phyloP scores from a whole-genome alignment of 2,888 invertebrate species.

The Tolmerus cingulatus region DNA sequence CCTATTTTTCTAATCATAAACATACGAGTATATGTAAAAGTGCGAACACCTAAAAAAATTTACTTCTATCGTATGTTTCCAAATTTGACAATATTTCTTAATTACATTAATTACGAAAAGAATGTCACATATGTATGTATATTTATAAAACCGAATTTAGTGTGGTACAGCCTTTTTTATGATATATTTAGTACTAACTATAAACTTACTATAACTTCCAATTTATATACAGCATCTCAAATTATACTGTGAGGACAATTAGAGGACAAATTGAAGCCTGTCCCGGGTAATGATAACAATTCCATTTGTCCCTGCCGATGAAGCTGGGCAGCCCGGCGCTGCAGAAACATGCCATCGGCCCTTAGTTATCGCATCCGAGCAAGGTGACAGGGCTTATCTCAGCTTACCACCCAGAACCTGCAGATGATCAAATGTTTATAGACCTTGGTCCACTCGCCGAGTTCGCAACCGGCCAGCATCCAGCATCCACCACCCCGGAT shows the following conservation, averaged over 20 bases:
- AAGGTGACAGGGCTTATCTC: background rate
- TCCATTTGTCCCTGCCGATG: background rate
- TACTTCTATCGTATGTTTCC: too few species aligned
- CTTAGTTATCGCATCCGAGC: background rate
- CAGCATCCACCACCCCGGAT: background rate
- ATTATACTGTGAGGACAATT: background rate
- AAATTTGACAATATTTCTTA: too few species aligned
- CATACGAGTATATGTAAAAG: too few species aligned
- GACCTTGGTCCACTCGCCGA: background rate
- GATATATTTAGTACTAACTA: too few species aligned
- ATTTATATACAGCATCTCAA: background rate
- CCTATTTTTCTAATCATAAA: too few species aligned
- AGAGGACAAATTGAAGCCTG: background rate
- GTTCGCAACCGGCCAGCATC: background rate
- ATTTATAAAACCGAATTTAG: too few species aligned
- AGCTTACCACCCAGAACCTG: background rate
- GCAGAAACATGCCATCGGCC: background rate
- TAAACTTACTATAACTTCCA: too few species aligned
- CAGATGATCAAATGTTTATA: background rate
- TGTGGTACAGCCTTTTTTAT: too few species aligned
- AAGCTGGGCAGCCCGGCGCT: background rate
- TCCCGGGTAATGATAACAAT: background rate
- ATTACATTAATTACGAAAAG: too few species aligned
- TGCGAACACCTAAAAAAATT: too few species aligned
- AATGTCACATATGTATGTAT: too few species aligned